phyloP scores from a whole-genome alignment of 1,140 invertebrate genomes.

The Halyomorpha halys region DNA sequence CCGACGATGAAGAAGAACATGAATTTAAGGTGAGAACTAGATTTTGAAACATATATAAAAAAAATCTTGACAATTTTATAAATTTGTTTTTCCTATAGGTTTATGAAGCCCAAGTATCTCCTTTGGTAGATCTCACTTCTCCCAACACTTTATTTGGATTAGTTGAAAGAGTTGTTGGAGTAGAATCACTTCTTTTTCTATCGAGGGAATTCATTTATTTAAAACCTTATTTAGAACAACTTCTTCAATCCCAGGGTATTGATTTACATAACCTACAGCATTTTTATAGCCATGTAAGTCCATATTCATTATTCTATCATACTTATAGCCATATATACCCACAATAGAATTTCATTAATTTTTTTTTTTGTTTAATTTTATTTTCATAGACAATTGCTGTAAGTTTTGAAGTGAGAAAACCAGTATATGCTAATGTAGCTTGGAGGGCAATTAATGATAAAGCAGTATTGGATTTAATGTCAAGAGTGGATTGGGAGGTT shows the following conservation, averaged over 20 bases:
- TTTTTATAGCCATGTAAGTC: conserved; percentile 51
- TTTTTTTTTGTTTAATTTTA: conserved; percentile 14
- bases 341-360: background rate
- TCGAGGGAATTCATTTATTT: conserved; percentile 75
- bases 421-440: conserved; percentile 75
- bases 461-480: conserved; percentile 70
- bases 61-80: no score
- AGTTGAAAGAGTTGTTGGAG: conserved; percentile 74
- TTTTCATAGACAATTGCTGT: conserved; percentile 56
- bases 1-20: conserved; percentile 35
- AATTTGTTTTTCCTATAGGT: conserved; percentile 36
- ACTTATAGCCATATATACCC: no score
- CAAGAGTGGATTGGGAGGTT: conserved; percentile 90
- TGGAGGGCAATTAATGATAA: conserved; percentile 69
- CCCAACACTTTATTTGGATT: conserved; percentile 68
- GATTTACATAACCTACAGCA: conserved; percentile 59
- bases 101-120: conserved; percentile 52
- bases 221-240: conserved; percentile 66
- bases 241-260: conserved; percentile 48
- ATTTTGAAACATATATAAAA: no score
- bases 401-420: conserved; percentile 60
- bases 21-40: conserved; percentile 14
- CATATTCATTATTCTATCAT: conserved; percentile 27
- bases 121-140: conserved; percentile 58
- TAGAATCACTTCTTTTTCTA: conserved; percentile 85